Conservation (phyloP, 2,888 invertebrate species). For the Dicranocentrus wangi region DNA sequence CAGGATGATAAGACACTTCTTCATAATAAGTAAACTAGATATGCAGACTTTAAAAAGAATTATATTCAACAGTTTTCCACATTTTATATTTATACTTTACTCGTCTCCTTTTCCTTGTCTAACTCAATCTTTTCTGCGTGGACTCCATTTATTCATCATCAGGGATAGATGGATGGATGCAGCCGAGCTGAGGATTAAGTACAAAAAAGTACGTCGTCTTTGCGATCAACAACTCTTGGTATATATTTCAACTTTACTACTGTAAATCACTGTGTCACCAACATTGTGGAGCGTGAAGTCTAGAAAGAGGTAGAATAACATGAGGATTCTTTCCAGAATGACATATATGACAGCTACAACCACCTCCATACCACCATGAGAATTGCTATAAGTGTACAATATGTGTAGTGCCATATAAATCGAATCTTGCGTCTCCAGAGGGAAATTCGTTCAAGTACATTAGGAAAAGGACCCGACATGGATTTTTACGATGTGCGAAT, state of each 20-base stretch:
- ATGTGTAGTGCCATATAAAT: background rate
- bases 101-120: background rate
- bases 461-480: slow-evolving; percentile 21
- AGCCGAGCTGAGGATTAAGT: slow-evolving; percentile 1
- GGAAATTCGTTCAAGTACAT: slow-evolving; percentile 37
- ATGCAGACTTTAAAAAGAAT: too few relatives aligned
- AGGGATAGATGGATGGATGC: background rate
- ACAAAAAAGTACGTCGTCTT: background rate
- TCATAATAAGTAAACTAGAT: too few relatives aligned
- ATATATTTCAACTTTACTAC: slow-evolving; percentile 5
- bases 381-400: background rate
- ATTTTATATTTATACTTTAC: too few relatives aligned
- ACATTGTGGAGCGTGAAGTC: slow-evolving; percentile 7
- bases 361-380: background rate
- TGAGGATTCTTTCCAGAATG: slow-evolving; percentile 6
- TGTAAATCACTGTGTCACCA: slow-evolving; percentile 49
- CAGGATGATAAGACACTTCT: too few relatives aligned
- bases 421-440: slow-evolving; percentile 28
- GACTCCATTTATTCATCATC: slow-evolving; percentile 20
- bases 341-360: slow-evolving; percentile 26
- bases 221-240: background rate
- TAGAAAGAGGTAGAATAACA: background rate
- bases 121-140: slow-evolving; percentile 23
- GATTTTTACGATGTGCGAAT: slow-evolving; percentile 46
- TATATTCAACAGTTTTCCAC: too few relatives aligned